These are phyloP conservation scores for Cheilosia pagana DNA, from an alignment of 2,888 invertebrate genomes.

Conservation along the genomic window DNA sequence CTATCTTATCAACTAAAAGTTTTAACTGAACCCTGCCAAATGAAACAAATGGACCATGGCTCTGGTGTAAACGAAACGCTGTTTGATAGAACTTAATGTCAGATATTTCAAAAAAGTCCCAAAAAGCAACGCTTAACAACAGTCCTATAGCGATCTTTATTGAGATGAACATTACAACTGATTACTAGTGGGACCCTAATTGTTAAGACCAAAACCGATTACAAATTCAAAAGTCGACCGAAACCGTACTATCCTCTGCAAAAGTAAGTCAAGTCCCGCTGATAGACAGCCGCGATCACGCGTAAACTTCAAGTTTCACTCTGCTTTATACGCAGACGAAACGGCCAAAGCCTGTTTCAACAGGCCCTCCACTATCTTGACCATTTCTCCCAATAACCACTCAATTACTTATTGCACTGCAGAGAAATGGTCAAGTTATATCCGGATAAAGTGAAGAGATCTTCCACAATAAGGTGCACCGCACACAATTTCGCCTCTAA, in stretches of 20 bases:
- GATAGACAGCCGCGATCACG: neutral
- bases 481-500: constrained; percentile 53
- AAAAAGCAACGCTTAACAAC: too few relatives aligned
- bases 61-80: too few relatives aligned
- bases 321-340: neutral
- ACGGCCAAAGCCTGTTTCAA: neutral
- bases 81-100: too few relatives aligned
- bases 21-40: too few relatives aligned
- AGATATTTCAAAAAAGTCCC: too few relatives aligned
- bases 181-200: too few relatives aligned
- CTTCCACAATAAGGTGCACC: constrained; percentile 5
- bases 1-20: too few relatives aligned
- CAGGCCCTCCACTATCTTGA: constrained; percentile 7
- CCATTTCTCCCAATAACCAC: constrained; percentile 54
- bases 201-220: too few relatives aligned
- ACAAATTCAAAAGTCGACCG: neutral
- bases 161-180: too few relatives aligned
- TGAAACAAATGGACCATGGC: too few relatives aligned
- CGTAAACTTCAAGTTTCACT: constrained; percentile 10
- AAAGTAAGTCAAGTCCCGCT: neutral
- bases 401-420: constrained; percentile 55
- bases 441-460: constrained; percentile 1
- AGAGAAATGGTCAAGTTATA: constrained; percentile 10
- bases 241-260: neutral
- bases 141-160: too few relatives aligned